A percentile compares a stretch with the other conserved stretches of the same genome.
Evolutionary conservation across 2,888 invertebrate species (phyloP).

Genomic region (Drosophila robusta): DNA sequence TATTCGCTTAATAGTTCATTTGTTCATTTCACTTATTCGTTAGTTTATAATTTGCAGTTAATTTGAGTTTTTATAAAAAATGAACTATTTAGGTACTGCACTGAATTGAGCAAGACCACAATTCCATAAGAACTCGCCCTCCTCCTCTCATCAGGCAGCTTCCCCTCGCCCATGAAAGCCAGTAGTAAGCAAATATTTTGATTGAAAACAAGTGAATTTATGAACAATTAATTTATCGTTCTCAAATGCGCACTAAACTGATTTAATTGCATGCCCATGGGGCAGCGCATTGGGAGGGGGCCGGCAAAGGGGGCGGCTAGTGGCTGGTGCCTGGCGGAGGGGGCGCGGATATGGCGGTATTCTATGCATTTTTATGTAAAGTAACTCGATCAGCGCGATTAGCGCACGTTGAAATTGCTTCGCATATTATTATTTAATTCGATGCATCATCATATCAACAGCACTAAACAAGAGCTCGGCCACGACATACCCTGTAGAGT

Average conservation of each 20-base stretch:
- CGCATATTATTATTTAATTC: constrained; percentile 36
- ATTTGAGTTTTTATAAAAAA: too few relatives aligned
- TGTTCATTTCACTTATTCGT: too few relatives aligned
- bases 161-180: neutral
- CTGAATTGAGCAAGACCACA: neutral
- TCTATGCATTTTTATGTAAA: constrained; percentile 56
- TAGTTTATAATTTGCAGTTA: too few relatives aligned
- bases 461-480: neutral
- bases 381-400: constrained; percentile 39
- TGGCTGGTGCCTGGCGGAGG: constrained; percentile 1
- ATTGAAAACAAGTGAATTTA: constrained; percentile 38
- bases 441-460: constrained; percentile 23
- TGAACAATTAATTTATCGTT: constrained; percentile 47
- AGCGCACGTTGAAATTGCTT: constrained; percentile 28
- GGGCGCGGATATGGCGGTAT: constrained; percentile 23
- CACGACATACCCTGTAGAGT: constrained; percentile 12
- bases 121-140: too few relatives aligned
- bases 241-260: constrained; percentile 56
- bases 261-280: constrained; percentile 41
- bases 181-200: constrained; percentile 31
- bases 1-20: too few relatives aligned
- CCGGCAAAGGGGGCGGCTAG: neutral
- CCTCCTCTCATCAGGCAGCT: neutral
- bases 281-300: too few relatives aligned
- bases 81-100: neutral